Base-by-base conservation (phyloP, 2,797 vertebrate genomes). In the Hydrocynus forskahlii region DNA sequence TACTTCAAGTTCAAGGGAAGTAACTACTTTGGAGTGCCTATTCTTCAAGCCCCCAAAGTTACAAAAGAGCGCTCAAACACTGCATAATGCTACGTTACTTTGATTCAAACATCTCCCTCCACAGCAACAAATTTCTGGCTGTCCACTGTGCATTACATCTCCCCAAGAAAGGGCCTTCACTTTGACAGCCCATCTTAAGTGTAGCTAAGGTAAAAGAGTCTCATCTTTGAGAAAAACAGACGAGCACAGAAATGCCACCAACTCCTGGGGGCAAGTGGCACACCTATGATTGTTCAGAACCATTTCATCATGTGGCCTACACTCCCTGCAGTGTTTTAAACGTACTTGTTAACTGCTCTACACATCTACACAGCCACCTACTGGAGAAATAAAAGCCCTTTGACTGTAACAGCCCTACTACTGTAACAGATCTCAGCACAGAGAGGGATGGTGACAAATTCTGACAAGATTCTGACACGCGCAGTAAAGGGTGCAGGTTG, bases 121-220 rank as follows among this genome's bases (percentile, higher is more conserved):
- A 67, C 29, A 59, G 70, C 25, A 57, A 25, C 4, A 57, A n/a
- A 54, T 21, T 23, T 60, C 12, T 75, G 35, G 52, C 48, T 1
- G 1, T 23, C n/a, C 40, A 57, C 43, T 75, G 70, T 13, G n/a
- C 23, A 43, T 57, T 75, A 83, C 59, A 79, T 43, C 57, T 43
- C 62, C 19, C 25, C 38, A 68, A 69, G 35, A 48, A 8, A 23
- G 67, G 17, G 21, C 21, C 50, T 62, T 55, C 62, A 59, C 71
- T 78, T 83, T 63, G 50, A 21, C 14, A 59, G 66, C 40, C 54
- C 16, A 43, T 63, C 63, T 63, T n/a, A 43, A 52, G 45, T 69
- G 63, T 68, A 21, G 66, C 64, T 52, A 62, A 67, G 2, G 9
- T n/a, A 17, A 52, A 74, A 64, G 68, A 66, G 43, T 4, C 54